Percentiles rank a stretch among this genome's conserved stretches.
Evolutionary conservation across 1,140 invertebrate species (phyloP).

Genomic region (Ostrea edulis): DNA sequence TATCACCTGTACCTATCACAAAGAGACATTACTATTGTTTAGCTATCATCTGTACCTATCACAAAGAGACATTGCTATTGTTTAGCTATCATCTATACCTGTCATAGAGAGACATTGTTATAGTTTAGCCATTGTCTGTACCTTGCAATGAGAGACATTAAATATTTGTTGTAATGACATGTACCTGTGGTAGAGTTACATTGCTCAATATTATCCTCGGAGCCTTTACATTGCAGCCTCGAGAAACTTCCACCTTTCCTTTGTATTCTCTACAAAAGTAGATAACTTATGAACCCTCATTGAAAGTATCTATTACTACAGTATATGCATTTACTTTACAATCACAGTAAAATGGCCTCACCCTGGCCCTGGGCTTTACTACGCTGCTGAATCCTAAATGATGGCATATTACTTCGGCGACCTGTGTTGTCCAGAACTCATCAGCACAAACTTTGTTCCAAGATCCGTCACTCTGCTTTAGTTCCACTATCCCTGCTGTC

Average conservation of each 20-base stretch:
- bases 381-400: not conserved
- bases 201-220: not conserved
- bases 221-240: slow-evolving; percentile 2
- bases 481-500: not conserved
- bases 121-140: not conserved
- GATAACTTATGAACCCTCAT: not conserved
- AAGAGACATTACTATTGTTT: not conserved
- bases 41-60: too few relatives aligned
- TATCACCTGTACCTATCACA: not conserved
- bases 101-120: not conserved
- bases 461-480: not conserved
- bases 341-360: not conserved
- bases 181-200: not conserved
- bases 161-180: not conserved
- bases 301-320: not conserved
- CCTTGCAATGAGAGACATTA: not conserved
- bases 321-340: not conserved
- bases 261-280: not conserved
- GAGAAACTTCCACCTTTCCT: not conserved
- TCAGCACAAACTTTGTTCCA: slow-evolving; percentile 24
- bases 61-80: not conserved
- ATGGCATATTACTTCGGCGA: not conserved
- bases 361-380: not conserved
- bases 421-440: not conserved
- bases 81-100: not conserved